These are phyloP conservation scores for Nipponia nippon DNA, from an alignment of 2,113 vertebrate species.

Conservation along the genomic window DNA sequence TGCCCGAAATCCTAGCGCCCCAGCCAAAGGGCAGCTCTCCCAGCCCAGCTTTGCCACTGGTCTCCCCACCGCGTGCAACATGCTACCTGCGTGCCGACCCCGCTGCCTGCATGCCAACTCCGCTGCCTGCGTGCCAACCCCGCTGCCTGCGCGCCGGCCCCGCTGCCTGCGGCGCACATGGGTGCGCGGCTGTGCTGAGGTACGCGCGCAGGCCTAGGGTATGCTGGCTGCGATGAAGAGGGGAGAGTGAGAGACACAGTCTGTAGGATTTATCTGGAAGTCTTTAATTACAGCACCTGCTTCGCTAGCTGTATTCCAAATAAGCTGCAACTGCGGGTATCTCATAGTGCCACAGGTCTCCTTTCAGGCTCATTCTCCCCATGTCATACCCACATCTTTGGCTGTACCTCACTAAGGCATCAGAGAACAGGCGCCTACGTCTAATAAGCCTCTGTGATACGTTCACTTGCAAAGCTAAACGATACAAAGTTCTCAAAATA, in stretches of 20 bases:
- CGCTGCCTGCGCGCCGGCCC: too few relatives aligned
- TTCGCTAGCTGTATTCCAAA: background rate
- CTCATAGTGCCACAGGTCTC: rapidly evolving
- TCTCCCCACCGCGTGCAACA: rapidly evolving
- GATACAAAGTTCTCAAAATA: background rate
- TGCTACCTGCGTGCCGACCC: background rate
- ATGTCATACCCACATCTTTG: rapidly evolving
- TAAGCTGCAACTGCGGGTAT: rapidly evolving
- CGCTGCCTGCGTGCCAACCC: background rate
- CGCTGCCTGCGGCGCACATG: rapidly evolving
- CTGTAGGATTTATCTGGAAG: too few relatives aligned
- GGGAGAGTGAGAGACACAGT: background rate
- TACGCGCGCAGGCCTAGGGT: rapidly evolving
- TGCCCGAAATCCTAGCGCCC: slow-evolving; percentile 64
- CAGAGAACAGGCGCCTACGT: rapidly evolving
- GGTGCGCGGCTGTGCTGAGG: background rate
- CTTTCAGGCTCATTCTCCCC: background rate
- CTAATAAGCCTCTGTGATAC: background rate
- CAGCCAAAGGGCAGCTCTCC: slow-evolving; percentile 45
- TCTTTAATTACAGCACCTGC: background rate
- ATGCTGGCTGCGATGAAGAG: background rate
- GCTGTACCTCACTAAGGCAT: background rate
- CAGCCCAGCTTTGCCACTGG: background rate
- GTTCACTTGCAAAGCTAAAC: background rate
- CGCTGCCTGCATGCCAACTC: background rate